Conservation (phyloP, 2,113 vertebrate genomes). For the Pseudolaguvia tuberculata region DNA sequence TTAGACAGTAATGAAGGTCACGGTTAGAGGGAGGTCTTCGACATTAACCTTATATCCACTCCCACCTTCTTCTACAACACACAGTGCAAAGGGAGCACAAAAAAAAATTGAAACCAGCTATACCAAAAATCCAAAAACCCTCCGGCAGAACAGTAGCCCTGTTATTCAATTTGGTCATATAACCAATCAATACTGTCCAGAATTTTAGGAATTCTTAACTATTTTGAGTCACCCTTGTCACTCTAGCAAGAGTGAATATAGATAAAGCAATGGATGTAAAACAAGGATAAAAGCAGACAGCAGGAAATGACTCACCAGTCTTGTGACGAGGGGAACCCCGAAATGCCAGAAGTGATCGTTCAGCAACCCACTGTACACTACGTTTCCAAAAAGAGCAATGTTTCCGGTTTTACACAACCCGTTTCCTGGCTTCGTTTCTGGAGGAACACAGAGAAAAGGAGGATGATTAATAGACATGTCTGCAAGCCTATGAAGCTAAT, state of each 20-base stretch:
- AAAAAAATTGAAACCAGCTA: background rate
- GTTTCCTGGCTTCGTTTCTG: slow-evolving; percentile 69
- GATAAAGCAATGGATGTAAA: background rate
- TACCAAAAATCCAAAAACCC: background rate
- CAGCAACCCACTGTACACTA: slow-evolving; percentile 67
- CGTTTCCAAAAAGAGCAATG: slow-evolving; percentile 69
- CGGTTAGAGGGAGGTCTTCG: slow-evolving; percentile 3
- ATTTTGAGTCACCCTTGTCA: background rate
- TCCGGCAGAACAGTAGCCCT: too few species aligned
- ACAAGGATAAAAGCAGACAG: background rate
- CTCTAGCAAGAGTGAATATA: background rate
- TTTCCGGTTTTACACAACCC: slow-evolving; percentile 66
- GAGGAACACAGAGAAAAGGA: background rate
- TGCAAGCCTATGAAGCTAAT: background rate
- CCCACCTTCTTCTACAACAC: background rate
- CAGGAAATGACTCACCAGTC: slow-evolving; percentile 67
- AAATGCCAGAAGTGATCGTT: slow-evolving; percentile 70
- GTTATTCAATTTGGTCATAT: background rate
- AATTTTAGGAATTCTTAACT: too few species aligned
- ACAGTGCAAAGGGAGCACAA: background rate
- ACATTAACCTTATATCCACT: slow-evolving; percentile 2
- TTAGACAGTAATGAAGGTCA: slow-evolving; percentile 19
- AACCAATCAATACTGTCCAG: too few species aligned
- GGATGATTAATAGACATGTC: background rate
- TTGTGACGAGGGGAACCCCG: slow-evolving; percentile 66